These are phyloP conservation scores for Epistrophe grossulariae DNA, from an alignment of 2,888 invertebrate species.

Conservation along the genomic window DNA sequence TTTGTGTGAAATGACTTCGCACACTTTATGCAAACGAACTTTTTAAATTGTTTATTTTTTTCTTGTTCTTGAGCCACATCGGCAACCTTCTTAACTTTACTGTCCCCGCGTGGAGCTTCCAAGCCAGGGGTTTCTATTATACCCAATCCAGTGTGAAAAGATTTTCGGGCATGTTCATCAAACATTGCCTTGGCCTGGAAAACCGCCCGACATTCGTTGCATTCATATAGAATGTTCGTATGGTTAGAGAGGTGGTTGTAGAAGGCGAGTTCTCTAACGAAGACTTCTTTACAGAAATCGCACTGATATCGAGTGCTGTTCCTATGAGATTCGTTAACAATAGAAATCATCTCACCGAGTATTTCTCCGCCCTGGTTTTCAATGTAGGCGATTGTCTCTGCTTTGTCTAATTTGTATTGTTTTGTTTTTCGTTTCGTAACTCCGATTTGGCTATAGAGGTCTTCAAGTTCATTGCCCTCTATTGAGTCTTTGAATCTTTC, in stretches of 20 bases:
- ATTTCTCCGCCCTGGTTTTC: slow-evolving; percentile 81
- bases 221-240: slow-evolving; percentile 87
- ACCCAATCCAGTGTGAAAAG: slow-evolving; percentile 85
- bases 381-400: slow-evolving; percentile 43
- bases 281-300: slow-evolving; percentile 84
- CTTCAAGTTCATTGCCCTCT: slow-evolving; percentile 91
- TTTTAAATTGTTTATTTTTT: slow-evolving; percentile 81
- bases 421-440: slow-evolving; percentile 86
- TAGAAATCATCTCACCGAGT: slow-evolving; percentile 47
- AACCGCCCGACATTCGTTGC: slow-evolving; percentile 84
- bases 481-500: slow-evolving; percentile 86
- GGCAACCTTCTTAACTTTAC: background rate
- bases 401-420: background rate
- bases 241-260: slow-evolving; percentile 87
- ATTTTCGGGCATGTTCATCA: slow-evolving; percentile 85
- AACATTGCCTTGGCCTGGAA: slow-evolving; percentile 85
- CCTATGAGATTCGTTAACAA: background rate
- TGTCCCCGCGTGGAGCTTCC: background rate
- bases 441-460: slow-evolving; percentile 89
- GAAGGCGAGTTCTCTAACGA: slow-evolving; percentile 84
- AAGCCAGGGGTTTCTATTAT: slow-evolving; percentile 80
- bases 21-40: slow-evolving; percentile 91
- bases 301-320: slow-evolving; percentile 79
- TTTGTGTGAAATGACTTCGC: slow-evolving; percentile 90
- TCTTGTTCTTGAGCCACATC: background rate